A percentile compares a stretch with the other conserved stretches of the same genome.
phyloP scores from a whole-genome alignment of 92 coral and sea anemone genomes.

The Anthopleura xanthogrammica region DNA sequence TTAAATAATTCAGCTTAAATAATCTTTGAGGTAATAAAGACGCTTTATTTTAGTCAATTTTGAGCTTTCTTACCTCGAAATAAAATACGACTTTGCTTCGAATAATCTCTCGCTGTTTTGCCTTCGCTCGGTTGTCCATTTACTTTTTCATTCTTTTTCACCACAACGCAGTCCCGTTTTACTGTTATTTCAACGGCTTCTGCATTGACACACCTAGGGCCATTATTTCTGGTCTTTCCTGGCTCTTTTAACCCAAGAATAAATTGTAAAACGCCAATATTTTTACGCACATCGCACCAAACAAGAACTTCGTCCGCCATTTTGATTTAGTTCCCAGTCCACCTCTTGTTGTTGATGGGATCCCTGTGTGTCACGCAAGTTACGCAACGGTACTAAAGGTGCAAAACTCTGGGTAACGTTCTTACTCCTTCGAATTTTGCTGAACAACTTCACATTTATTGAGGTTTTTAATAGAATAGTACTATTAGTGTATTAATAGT shows the following conservation, averaged over 20 bases:
- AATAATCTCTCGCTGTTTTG: background rate
- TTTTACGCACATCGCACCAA: constrained; percentile 69
- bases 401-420: background rate
- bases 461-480: background rate
- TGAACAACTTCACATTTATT: background rate
- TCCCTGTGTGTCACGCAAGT: constrained; percentile 36
- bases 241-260: constrained; percentile 30
- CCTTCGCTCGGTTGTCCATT: constrained; percentile 2
- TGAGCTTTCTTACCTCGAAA: constrained; percentile 19
- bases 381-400: background rate
- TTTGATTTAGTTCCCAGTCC: constrained; percentile 17
- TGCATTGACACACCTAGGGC: background rate
- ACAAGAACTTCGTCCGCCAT: constrained; percentile 64
- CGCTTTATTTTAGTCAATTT: background rate
- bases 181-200: constrained; percentile 12
- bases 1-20: background rate
- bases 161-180: background rate
- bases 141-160: background rate
- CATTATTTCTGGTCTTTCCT: background rate
- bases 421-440: background rate
- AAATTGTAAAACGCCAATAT: constrained; percentile 46
- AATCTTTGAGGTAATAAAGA: background rate
- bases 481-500: background rate
- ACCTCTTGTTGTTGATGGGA: constrained; percentile 1
- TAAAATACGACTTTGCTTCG: background rate